These are phyloP conservation scores for Phorcus lineatus DNA, from an alignment of 2,888 invertebrate genomes.

Conservation along the genomic window DNA sequence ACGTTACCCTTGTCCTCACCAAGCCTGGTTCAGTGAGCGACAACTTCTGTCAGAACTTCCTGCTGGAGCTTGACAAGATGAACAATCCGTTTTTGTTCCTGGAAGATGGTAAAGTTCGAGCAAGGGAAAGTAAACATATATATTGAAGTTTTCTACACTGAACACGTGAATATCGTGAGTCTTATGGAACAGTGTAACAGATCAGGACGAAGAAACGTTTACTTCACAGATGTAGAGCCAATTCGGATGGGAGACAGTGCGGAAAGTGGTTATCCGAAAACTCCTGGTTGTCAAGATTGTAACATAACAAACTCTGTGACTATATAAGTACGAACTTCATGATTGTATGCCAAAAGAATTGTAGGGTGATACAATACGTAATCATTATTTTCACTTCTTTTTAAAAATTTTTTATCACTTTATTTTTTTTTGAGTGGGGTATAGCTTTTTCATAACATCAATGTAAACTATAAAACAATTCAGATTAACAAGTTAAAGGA, in stretches of 20 bases:
- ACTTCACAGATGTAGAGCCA: background rate
- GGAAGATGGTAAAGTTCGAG: background rate
- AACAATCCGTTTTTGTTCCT: conserved; percentile 37
- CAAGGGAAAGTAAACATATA: background rate
- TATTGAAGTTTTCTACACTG: conserved; percentile 19
- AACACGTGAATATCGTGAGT: background rate
- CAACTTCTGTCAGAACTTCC: conserved; percentile 30
- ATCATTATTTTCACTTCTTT: no score
- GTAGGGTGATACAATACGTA: no score
- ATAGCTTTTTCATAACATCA: no score
- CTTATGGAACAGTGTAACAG: background rate
- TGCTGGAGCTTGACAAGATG: conserved; percentile 26
- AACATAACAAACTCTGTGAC: no score
- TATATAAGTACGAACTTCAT: no score
- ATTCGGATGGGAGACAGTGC: background rate
- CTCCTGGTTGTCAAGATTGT: background rate
- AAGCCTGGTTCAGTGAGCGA: conserved; percentile 15
- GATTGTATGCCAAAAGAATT: no score
- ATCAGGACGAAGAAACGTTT: background rate
- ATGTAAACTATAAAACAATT: no score
- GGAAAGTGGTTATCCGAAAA: background rate
- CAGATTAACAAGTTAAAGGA: no score
- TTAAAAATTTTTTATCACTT: no score
- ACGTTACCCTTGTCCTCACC: conserved; percentile 67
- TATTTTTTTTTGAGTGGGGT: no score